Base-by-base conservation (phyloP, 2,888 invertebrate species). In the Junonia oenone region DNA sequence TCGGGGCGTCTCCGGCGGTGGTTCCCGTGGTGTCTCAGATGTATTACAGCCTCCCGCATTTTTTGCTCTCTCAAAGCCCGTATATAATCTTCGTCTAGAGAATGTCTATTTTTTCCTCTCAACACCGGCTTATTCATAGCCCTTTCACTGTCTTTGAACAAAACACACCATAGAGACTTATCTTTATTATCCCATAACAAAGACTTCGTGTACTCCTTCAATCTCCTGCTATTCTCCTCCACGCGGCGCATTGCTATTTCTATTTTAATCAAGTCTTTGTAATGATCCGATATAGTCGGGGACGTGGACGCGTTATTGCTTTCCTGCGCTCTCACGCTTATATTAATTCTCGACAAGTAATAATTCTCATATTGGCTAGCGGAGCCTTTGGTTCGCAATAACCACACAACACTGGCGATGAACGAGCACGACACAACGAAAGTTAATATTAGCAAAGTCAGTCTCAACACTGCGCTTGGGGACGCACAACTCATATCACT, bases 311-410 rank as follows among this genome's bases (percentile, higher is more conserved):
- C 76, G 65, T 75, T 81, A 71, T 78, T 81, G 66, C 72, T 79
- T 63, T 75, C 77, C 67, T 71, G 66, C 27, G 64, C 73, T 67
- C 76, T 81, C 67, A 73, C 75, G 76, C 82, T 90, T 83, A 89
- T 86, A 88, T 90, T 90, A 87, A 90, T 88, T 83, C 89, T 83
- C 84, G 90, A 88, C 82, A 90, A 82, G 85, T 90, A 89, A 81
- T 89, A 90, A 81, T 86, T 90, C 73, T 90, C 90, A 87, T 89
- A 87, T 78, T 88, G 84, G 71, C 79, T 73, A 59, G 78, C 68
- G 49, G 78, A 78, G 69, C 77, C 75, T 67, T 76, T 81, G 59
- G 82, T 83, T 69, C 81, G 80, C 67, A 89, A 68, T 67, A 90
- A 70, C 90, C 90, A 90, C 78, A 88, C 85, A 60, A 90, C 78